Conservation (phyloP, 2,888 invertebrate species). For the Hyalella azteca region DNA sequence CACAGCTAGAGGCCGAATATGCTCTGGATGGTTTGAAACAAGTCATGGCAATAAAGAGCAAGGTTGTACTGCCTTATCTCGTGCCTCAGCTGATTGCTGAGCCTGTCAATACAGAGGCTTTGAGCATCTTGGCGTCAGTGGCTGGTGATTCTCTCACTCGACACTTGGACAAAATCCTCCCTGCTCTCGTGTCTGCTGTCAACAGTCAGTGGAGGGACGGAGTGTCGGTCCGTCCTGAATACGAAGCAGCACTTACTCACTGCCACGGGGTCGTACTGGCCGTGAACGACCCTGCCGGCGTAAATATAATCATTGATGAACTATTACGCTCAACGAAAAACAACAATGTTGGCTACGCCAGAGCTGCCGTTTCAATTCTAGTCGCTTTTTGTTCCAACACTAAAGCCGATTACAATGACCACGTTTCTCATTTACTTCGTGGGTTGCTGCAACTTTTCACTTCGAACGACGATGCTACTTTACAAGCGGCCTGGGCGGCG, state of each 20-base stretch:
- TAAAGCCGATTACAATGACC: slow-evolving; percentile 83
- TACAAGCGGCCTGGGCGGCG: slow-evolving; percentile 83
- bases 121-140: slow-evolving; percentile 91
- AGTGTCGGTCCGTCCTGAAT: slow-evolving; percentile 70
- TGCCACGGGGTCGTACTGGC: slow-evolving; percentile 92
- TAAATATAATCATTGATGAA: slow-evolving; percentile 85
- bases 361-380: slow-evolving; percentile 84
- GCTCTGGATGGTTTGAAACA: slow-evolving; percentile 94
- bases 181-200: slow-evolving; percentile 82
- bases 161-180: slow-evolving; percentile 88
- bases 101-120: slow-evolving; percentile 90
- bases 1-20: slow-evolving; percentile 71
- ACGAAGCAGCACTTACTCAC: slow-evolving; percentile 74
- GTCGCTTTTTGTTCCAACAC: slow-evolving; percentile 90
- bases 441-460: slow-evolving; percentile 86
- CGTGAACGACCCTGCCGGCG: slow-evolving; percentile 83
- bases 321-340: slow-evolving; percentile 76
- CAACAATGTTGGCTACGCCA: slow-evolving; percentile 66
- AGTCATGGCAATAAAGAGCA: slow-evolving; percentile 95
- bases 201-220: slow-evolving; percentile 66
- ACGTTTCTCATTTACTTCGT: slow-evolving; percentile 85
- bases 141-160: slow-evolving; percentile 91
- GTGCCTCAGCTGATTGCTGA: slow-evolving; percentile 87
- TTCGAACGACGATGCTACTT: slow-evolving; percentile 70
- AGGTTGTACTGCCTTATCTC: slow-evolving; percentile 93